These are phyloP conservation scores for Ivindomyrus marchei DNA, from an alignment of 2,113 vertebrate genomes.

Conservation along the genomic window DNA sequence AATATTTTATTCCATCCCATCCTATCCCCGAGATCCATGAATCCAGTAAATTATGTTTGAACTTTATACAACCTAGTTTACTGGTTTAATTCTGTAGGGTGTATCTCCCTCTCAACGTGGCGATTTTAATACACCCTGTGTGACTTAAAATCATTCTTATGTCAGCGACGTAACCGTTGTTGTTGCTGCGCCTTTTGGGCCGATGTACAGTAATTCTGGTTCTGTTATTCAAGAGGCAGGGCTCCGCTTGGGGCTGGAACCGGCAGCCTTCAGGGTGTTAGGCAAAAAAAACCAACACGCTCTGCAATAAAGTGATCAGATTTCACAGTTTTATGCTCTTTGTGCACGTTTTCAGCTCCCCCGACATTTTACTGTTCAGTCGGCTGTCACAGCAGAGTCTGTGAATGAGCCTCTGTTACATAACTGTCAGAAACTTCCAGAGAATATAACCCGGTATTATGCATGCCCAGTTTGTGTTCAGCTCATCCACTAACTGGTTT, in stretches of 20 bases:
- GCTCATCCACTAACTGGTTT: neutral
- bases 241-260: neutral
- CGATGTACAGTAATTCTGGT: neutral
- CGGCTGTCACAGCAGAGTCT: neutral
- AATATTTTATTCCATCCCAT: neutral
- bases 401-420: neutral
- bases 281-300: neutral
- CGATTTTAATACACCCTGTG: neutral
- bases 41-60: neutral
- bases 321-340: neutral
- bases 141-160: neutral
- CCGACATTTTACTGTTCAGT: neutral
- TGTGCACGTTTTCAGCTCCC: neutral
- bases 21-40: neutral
- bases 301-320: neutral
- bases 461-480: neutral
- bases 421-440: neutral
- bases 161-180: neutral
- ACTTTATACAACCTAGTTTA: neutral
- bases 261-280: neutral
- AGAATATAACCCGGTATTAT: neutral
- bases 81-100: neutral
- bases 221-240: neutral
- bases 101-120: neutral
- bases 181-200: neutral